Evolutionary conservation across 1,140 invertebrate genomes (phyloP).

Genomic region (Rhopalosiphum maidis): DNA sequence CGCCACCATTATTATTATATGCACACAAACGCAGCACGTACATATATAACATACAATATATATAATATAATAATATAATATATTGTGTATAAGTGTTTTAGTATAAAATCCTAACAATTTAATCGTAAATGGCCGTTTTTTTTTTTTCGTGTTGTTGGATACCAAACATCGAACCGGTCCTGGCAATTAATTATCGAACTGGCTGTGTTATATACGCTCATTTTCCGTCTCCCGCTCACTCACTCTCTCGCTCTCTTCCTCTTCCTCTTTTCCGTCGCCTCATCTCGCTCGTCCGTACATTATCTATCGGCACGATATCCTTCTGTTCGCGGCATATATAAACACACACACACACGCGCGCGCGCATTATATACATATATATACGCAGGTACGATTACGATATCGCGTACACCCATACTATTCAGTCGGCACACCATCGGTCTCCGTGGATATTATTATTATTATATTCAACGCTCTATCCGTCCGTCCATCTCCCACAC

Average conservation of each 20-base stretch:
- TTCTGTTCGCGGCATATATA: too few species aligned
- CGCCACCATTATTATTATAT: neutral
- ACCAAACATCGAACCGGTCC: slow-evolving; percentile 46
- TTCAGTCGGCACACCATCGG: neutral
- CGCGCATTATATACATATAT: neutral
- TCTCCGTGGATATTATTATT: neutral
- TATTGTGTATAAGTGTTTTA: slow-evolving; percentile 31
- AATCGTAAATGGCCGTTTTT: slow-evolving; percentile 41
- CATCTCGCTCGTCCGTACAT: neutral
- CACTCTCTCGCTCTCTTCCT: neutral
- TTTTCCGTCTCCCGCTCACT: neutral
- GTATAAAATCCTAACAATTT: slow-evolving; percentile 44
- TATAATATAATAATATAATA: neutral
- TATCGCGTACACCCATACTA: neutral
- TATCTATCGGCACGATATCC: neutral
- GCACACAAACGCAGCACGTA: neutral
- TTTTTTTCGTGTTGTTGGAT: neutral
- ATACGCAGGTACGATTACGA: neutral
- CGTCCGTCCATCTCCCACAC: neutral
- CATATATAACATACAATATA: too few species aligned
- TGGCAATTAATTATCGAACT: slow-evolving; percentile 48
- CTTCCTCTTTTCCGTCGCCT: neutral
- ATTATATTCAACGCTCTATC: neutral
- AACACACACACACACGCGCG: too few species aligned
- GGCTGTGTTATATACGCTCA: neutral